A percentile compares a stretch with the other conserved stretches of the same genome.
Conservation (phyloP, 2,113 vertebrate genomes). For the Rhinopithecus roxellana region DNA sequence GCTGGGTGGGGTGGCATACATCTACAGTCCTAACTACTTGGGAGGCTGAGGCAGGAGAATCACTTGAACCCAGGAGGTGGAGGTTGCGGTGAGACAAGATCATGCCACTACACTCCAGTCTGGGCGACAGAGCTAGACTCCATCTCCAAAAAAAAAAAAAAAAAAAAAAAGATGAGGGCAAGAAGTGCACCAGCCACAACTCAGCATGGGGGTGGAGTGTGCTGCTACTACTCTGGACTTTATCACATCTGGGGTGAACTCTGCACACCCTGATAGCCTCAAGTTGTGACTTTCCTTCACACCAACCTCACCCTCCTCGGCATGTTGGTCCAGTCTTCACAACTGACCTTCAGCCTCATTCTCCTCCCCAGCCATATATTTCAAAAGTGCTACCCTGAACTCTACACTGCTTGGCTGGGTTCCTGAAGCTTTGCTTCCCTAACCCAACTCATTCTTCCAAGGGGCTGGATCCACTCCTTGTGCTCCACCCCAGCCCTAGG, state of each 20-base stretch:
- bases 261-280: not conserved
- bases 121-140: no score
- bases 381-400: slow-evolving; percentile 17
- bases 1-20: no score
- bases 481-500: not conserved
- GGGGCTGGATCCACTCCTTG: not conserved
- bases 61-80: no score
- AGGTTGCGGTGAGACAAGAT: no score
- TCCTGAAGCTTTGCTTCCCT: not conserved
- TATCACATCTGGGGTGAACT: not conserved
- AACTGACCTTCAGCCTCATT: slow-evolving; percentile 24
- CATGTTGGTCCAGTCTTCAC: not conserved
- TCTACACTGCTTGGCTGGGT: slow-evolving; percentile 16
- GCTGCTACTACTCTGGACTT: not conserved
- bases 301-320: not conserved
- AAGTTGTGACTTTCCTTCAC: not conserved
- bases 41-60: no score
- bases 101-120: no score
- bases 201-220: not conserved
- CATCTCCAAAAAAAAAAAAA: no score
- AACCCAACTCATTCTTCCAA: not conserved
- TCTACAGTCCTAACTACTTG: no score
- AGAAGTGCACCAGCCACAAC: not conserved
- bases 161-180: no score
- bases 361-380: not conserved